Evolutionary conservation across 2,113 vertebrate genomes (phyloP).

Genomic region (Etheostoma cragini): DNA sequence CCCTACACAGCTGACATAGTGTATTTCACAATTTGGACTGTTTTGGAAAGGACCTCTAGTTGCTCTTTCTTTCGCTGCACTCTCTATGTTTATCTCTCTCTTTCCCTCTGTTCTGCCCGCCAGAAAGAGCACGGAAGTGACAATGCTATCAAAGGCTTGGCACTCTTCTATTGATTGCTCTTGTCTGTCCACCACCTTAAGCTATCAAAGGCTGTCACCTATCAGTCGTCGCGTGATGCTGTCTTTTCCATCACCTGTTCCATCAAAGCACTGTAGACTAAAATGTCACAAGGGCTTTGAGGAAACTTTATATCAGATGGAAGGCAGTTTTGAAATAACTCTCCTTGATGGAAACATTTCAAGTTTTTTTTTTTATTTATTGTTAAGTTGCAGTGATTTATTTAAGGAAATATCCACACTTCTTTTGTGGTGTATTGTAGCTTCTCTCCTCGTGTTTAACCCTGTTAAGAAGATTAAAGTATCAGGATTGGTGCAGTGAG

Average conservation of each 20-base stretch:
- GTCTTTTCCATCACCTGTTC: constrained; percentile 61
- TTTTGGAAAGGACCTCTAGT: constrained; percentile 56
- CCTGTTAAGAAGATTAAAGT: constrained; percentile 23
- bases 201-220: constrained; percentile 76
- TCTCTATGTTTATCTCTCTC: constrained; percentile 53
- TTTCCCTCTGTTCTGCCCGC: constrained; percentile 55
- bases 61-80: constrained; percentile 30
- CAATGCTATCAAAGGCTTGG: constrained; percentile 74
- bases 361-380: constrained; percentile 29
- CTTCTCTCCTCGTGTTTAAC: constrained; percentile 20
- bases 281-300: constrained; percentile 65
- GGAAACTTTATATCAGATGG: constrained; percentile 63
- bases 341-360: constrained; percentile 43
- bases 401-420: constrained; percentile 1
- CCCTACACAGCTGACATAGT: constrained; percentile 46
- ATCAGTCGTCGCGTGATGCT: constrained; percentile 63
- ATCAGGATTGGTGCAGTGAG: constrained; percentile 3
- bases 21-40: constrained; percentile 51
- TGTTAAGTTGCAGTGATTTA: constrained; percentile 36
- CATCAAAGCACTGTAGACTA: constrained; percentile 44
- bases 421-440: constrained; percentile 13
- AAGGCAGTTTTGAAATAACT: constrained; percentile 47
- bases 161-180: constrained; percentile 74
- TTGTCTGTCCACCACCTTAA: constrained; percentile 74
- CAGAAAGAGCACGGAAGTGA: constrained; percentile 64